Evolutionary conservation across 1,140 invertebrate species (phyloP).

Genomic region (Dysdera silvatica): DNA sequence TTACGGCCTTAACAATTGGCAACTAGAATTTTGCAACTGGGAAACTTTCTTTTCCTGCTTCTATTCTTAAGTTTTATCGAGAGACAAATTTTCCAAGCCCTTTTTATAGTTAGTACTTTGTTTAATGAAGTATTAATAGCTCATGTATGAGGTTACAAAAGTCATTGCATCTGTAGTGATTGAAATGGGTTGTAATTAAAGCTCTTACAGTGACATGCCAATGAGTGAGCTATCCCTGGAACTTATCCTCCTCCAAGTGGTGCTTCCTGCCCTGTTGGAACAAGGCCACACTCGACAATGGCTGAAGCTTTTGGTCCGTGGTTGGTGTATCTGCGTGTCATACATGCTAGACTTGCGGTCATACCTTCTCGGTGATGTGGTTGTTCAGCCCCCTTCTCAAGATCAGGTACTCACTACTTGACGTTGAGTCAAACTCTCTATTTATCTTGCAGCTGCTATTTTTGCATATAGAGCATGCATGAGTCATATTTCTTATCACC

Average conservation of each 20-base stretch:
- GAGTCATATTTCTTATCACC: too few relatives aligned
- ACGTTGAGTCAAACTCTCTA: too few relatives aligned
- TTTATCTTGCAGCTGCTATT: too few relatives aligned
- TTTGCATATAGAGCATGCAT: too few relatives aligned
- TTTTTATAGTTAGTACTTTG: not conserved
- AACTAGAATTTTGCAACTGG: too few relatives aligned
- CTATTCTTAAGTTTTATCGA: not conserved
- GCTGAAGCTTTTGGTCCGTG: slow-evolving; percentile 75
- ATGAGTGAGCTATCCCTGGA: slow-evolving; percentile 83
- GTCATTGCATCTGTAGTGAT: not conserved
- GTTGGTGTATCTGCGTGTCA: slow-evolving; percentile 79
- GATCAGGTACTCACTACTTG: too few relatives aligned
- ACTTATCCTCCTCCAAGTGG: slow-evolving; percentile 86
- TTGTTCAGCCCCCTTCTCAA: slow-evolving; percentile 23
- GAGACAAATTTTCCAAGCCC: not conserved
- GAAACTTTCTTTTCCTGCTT: too few relatives aligned
- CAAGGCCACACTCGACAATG: slow-evolving; percentile 89
- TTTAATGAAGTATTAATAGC: not conserved
- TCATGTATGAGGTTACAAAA: not conserved
- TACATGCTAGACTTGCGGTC: slow-evolving; percentile 78
- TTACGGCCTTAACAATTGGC: too few relatives aligned
- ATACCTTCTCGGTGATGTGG: slow-evolving; percentile 68
- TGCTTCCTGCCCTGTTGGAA: slow-evolving; percentile 88
- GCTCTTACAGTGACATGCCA: slow-evolving; percentile 66
- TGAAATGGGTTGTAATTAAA: slow-evolving; percentile 13